A percentile compares a stretch with the other conserved stretches of the same genome.
Conservation (phyloP, 2,888 invertebrate species). For the Ophioninae sp. region DNA sequence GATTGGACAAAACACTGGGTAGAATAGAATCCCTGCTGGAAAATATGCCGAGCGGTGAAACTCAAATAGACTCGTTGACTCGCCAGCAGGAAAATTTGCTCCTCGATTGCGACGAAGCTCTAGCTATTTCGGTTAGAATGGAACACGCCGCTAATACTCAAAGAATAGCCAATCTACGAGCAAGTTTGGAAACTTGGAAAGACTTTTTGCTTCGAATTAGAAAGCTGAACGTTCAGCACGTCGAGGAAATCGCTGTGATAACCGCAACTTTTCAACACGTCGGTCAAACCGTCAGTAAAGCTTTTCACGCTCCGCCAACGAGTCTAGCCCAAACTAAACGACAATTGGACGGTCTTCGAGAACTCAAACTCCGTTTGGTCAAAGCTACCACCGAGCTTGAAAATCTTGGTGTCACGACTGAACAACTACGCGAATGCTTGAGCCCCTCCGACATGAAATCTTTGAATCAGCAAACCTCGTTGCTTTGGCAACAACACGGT, state of each 20-base stretch:
- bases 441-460: constrained; percentile 92
- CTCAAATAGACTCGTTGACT: constrained; percentile 85
- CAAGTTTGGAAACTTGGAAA: constrained; percentile 91
- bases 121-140: constrained; percentile 90
- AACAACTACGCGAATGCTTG: constrained; percentile 92
- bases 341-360: constrained; percentile 85
- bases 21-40: constrained; percentile 87
- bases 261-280: constrained; percentile 85
- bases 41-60: constrained; percentile 87
- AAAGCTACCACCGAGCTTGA: constrained; percentile 86
- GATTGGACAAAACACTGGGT: constrained; percentile 87
- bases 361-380: constrained; percentile 84
- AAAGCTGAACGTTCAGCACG: constrained; percentile 85
- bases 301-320: constrained; percentile 82
- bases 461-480: constrained; percentile 89
- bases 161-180: constrained; percentile 89
- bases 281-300: constrained; percentile 84
- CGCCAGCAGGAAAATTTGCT: constrained; percentile 86
- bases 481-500: constrained; percentile 90
- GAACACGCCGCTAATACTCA: constrained; percentile 90
- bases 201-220: constrained; percentile 88
- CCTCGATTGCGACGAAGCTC: constrained; percentile 88
- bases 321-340: constrained; percentile 85
- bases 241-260: constrained; percentile 84
- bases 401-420: constrained; percentile 87